phyloP scores from a whole-genome alignment of 2,888 invertebrate genomes.

The Magallana nippona region DNA sequence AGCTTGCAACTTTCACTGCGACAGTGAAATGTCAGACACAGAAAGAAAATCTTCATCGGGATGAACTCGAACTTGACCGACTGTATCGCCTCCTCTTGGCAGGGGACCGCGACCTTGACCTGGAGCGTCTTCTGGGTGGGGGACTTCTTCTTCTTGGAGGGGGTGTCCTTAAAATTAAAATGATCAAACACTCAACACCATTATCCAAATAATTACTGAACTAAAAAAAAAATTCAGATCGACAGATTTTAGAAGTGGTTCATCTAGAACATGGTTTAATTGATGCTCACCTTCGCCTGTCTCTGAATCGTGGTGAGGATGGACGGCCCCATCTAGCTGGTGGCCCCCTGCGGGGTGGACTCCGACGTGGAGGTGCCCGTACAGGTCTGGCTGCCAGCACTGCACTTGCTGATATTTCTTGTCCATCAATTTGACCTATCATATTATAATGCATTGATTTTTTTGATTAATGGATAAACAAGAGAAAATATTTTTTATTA shows the following conservation, averaged over 20 bases:
- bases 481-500: too few species aligned
- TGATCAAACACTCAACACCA: not conserved
- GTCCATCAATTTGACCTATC: slow-evolving; percentile 94
- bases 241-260: not conserved
- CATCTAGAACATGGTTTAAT: not conserved
- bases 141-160: slow-evolving; percentile 68
- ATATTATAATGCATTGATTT: too few species aligned
- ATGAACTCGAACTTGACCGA: slow-evolving; percentile 79
- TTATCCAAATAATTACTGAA: not conserved
- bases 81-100: slow-evolving; percentile 77
- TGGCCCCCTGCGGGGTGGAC: slow-evolving; percentile 72
- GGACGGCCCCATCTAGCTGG: slow-evolving; percentile 70
- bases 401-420: slow-evolving; percentile 97
- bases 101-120: slow-evolving; percentile 76
- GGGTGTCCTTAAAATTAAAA: slow-evolving; percentile 61
- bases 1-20: not conserved
- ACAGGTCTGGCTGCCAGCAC: slow-evolving; percentile 85
- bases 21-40: not conserved
- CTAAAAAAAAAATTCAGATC: too few species aligned
- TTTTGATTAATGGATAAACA: too few species aligned
- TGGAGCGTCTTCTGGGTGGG: slow-evolving; percentile 66
- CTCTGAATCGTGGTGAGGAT: slow-evolving; percentile 72
- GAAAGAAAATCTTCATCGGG: slow-evolving; percentile 57
- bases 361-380: slow-evolving; percentile 67
- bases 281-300: slow-evolving; percentile 69